Conservation (phyloP, 1,140 invertebrate genomes). For the Brachionus manjavacas region DNA sequence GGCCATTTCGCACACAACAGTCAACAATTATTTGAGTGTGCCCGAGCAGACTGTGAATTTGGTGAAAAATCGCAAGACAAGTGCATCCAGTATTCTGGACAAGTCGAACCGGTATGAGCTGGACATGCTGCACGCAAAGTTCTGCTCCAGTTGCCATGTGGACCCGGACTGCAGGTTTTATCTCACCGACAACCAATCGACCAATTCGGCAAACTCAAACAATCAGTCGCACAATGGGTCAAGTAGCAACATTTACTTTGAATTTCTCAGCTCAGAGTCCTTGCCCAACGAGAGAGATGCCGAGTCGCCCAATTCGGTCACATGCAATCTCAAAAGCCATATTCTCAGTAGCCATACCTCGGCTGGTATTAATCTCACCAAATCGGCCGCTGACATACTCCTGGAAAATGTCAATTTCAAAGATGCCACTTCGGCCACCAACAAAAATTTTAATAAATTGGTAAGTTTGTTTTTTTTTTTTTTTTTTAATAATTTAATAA, state of each 20-base stretch:
- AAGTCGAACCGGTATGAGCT: not conserved
- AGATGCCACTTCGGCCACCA: not conserved
- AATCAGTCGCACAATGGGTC: not conserved
- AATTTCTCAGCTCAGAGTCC: not conserved
- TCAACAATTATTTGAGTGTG: constrained; percentile 14
- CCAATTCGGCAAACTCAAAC: not conserved
- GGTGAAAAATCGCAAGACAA: not conserved
- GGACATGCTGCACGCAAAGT: not conserved
- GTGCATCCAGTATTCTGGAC: not conserved
- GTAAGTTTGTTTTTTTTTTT: not conserved
- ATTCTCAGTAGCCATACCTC: not conserved
- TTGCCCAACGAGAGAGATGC: not conserved
- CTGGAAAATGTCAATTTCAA: not conserved
- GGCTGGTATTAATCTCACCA: not conserved
- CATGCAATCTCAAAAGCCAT: not conserved
- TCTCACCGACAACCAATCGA: not conserved
- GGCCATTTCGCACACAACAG: not conserved
- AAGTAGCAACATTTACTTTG: constrained; percentile 6
- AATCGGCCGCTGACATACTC: not conserved
- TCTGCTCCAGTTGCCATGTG: not conserved
- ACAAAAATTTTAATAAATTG: not conserved
- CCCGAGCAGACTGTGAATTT: not conserved
- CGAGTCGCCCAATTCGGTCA: too few species aligned
- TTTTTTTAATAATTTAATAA: too few species aligned
- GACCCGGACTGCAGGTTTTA: not conserved